phyloP scores from a whole-genome alignment of 2,888 invertebrate species.

The Hoplodrina ambigua region DNA sequence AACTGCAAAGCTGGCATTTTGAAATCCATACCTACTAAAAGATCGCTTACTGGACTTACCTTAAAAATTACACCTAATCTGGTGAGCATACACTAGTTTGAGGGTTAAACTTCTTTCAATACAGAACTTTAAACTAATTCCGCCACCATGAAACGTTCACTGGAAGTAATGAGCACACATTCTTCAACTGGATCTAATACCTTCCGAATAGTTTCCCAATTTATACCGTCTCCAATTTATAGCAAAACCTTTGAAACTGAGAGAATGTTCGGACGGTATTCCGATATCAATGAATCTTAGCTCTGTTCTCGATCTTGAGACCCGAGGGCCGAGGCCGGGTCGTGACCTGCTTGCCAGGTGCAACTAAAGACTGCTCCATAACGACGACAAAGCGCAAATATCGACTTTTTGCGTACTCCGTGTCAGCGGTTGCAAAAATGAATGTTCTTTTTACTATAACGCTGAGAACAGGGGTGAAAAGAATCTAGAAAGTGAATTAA shows the following conservation, averaged over 20 bases:
- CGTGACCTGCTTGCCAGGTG: slow-evolving; percentile 77
- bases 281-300: slow-evolving; percentile 74
- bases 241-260: slow-evolving; percentile 64
- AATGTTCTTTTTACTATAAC: slow-evolving; percentile 10
- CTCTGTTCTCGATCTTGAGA: slow-evolving; percentile 69
- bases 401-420: slow-evolving; percentile 13
- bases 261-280: slow-evolving; percentile 67
- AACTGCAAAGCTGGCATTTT: too few relatives aligned
- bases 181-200: slow-evolving; percentile 48
- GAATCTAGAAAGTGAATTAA: slow-evolving; percentile 21
- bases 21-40: too few relatives aligned
- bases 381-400: slow-evolving; percentile 30
- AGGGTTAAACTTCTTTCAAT: neutral
- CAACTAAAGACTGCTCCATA: slow-evolving; percentile 62
- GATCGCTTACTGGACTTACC: neutral
- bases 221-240: slow-evolving; percentile 62
- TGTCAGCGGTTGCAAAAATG: slow-evolving; percentile 13
- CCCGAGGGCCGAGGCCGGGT: slow-evolving; percentile 69
- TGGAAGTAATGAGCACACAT: slow-evolving; percentile 46
- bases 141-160: slow-evolving; percentile 21
- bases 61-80: neutral
- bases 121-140: slow-evolving; percentile 23
- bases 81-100: neutral
- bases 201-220: slow-evolving; percentile 59
- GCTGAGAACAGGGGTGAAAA: neutral